Conservation (phyloP, 2,113 vertebrate species). For the Myotis davidii region DNA sequence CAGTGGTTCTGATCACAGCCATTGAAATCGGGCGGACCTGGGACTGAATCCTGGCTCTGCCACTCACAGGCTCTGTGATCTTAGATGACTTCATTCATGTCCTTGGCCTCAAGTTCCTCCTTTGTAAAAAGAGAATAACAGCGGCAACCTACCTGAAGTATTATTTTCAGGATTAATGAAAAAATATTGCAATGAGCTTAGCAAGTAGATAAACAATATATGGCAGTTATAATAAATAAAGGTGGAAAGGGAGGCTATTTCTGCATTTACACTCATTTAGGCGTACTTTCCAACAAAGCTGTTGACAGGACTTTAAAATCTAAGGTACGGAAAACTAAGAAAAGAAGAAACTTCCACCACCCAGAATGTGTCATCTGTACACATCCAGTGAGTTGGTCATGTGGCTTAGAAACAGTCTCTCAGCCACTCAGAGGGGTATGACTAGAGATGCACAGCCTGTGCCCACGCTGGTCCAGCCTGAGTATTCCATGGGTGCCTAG, state of each 20-base stretch:
- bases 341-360: not conserved
- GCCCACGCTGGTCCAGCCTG: not conserved
- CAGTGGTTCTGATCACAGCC: not conserved
- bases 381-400: not conserved
- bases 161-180: not conserved
- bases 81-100: not conserved
- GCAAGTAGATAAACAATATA: not conserved
- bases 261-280: not conserved
- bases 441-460: not conserved
- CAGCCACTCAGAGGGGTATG: not conserved
- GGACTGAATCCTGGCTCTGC: not conserved
- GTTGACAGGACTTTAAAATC: not conserved
- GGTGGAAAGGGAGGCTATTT: not conserved
- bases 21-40: not conserved
- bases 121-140: constrained; percentile 25
- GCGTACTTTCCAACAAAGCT: not conserved
- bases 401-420: not conserved
- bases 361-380: not conserved
- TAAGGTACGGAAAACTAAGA: not conserved
- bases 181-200: not conserved
- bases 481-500: not conserved
- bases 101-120: not conserved
- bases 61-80: not conserved
- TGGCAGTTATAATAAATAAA: not conserved
- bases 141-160: not conserved